Evolutionary conservation across 2,113 vertebrate genomes (phyloP).

Genomic region (Mesocricetus auratus): DNA sequence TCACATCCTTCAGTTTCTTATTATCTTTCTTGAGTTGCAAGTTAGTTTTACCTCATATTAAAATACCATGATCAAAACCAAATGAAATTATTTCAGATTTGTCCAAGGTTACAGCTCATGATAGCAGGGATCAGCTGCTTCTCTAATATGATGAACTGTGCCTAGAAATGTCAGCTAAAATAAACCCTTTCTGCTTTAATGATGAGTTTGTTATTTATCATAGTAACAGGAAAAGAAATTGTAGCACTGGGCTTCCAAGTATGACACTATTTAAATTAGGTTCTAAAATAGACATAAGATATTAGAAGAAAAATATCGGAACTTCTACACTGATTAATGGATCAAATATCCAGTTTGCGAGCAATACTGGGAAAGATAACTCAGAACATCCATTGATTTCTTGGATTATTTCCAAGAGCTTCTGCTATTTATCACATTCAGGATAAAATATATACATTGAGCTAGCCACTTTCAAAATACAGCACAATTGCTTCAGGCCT

Average conservation of each 20-base stretch:
- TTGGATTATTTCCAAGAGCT: neutral
- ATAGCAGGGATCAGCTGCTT: neutral
- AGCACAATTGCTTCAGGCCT: slow-evolving; percentile 5
- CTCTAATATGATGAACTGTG: neutral
- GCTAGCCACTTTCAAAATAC: neutral
- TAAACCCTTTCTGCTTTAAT: neutral
- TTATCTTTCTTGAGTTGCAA: neutral
- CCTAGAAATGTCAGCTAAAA: neutral
- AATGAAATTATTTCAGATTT: neutral
- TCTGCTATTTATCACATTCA: slow-evolving; percentile 29
- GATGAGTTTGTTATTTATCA: neutral
- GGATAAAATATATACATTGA: slow-evolving; percentile 5
- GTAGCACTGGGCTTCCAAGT: neutral
- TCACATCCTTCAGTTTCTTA: neutral
- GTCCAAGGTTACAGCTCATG: neutral
- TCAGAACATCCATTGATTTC: neutral
- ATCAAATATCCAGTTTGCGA: neutral
- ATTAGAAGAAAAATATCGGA: neutral
- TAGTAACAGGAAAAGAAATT: neutral
- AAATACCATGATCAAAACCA: neutral
- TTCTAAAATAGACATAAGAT: neutral
- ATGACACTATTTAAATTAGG: neutral
- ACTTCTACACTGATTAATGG: neutral
- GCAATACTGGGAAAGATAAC: neutral
- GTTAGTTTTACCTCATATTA: neutral